Evolutionary conservation across 2,113 vertebrate species (phyloP).

Genomic region (Phainopepla nitens): DNA sequence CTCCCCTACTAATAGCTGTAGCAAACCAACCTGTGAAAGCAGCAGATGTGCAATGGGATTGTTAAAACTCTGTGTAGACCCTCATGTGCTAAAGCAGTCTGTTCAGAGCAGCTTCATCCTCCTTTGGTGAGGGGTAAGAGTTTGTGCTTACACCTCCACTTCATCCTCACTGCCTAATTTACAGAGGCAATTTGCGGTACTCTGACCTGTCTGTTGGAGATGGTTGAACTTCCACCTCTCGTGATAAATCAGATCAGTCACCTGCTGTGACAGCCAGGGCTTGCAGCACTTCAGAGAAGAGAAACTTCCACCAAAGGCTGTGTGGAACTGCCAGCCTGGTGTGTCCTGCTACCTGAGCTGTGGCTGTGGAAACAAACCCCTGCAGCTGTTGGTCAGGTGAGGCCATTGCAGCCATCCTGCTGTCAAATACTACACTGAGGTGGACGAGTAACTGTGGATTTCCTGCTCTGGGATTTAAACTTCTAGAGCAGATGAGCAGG

Average conservation of each 20-base stretch:
- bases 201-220: not conserved
- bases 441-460: not conserved
- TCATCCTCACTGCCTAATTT: not conserved
- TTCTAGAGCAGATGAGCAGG: not conserved
- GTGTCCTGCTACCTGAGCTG: not conserved
- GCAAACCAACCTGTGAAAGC: not conserved
- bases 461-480: not conserved
- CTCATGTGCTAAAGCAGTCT: not conserved
- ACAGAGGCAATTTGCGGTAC: not conserved
- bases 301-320: not conserved
- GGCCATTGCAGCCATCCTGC: not conserved
- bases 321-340: not conserved
- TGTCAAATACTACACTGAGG: not conserved
- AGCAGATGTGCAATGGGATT: fast-evolving
- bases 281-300: not conserved
- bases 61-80: not conserved
- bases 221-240: not conserved
- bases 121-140: not conserved
- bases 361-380: not conserved
- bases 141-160: not conserved
- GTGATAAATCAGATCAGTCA: not conserved
- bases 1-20: not conserved
- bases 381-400: not conserved
- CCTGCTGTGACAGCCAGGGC: not conserved
- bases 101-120: not conserved